phyloP scores from a whole-genome alignment of 2,888 invertebrate species.

The Poecilobothrus nobilitatus region DNA sequence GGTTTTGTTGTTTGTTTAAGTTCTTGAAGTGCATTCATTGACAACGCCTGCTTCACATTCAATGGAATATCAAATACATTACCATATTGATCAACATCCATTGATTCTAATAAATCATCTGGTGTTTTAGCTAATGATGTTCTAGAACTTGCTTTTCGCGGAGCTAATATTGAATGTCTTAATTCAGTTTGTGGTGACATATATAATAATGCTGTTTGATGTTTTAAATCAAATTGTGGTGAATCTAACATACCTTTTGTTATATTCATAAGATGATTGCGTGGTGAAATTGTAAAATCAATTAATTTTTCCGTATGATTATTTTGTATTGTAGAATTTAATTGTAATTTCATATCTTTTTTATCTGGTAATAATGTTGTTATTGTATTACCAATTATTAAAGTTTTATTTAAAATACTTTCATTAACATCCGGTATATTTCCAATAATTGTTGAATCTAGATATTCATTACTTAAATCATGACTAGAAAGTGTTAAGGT shows the following conservation, averaged over 20 bases:
- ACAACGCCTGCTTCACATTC: constrained; percentile 18
- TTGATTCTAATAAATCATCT: constrained; percentile 27
- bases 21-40: constrained; percentile 17
- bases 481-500: constrained; percentile 5
- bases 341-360: constrained; percentile 35
- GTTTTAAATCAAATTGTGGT: constrained; percentile 23
- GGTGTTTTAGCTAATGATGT: constrained; percentile 30
- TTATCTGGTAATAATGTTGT: constrained; percentile 32
- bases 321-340: constrained; percentile 38
- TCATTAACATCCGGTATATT: neutral
- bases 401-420: constrained; percentile 19
- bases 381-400: constrained; percentile 27
- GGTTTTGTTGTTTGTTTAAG: constrained; percentile 25
- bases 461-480: neutral
- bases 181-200: constrained; percentile 28
- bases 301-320: constrained; percentile 26
- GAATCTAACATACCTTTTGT: constrained; percentile 34
- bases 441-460: neutral
- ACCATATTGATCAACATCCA: constrained; percentile 30
- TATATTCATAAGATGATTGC: constrained; percentile 31
- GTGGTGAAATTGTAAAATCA: constrained; percentile 31
- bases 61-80: constrained; percentile 17
- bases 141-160: neutral
- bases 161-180: neutral
- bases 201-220: constrained; percentile 33